Percentiles rank a stretch among this genome's conserved stretches.
Evolutionary conservation across 2,888 invertebrate genomes (phyloP).

Genomic region (Pediacus dermestoides): DNA sequence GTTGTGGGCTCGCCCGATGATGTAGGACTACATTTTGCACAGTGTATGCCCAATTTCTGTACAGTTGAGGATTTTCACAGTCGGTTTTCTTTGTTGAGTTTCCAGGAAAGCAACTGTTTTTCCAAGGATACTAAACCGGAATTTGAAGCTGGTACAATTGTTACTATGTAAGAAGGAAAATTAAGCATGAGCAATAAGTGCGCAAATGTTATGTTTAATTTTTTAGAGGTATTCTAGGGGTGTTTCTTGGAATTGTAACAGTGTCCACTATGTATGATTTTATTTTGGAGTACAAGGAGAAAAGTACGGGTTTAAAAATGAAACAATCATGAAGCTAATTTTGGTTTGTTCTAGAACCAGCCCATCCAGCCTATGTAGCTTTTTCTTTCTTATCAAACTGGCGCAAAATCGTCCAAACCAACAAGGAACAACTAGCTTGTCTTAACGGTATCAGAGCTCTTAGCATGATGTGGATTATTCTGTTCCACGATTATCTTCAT

Average conservation of each 20-base stretch:
- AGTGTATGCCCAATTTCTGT: slow-evolving; percentile 4
- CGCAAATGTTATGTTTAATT: background rate
- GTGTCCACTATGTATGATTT: slow-evolving; percentile 2
- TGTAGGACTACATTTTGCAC: background rate
- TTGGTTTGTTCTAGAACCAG: slow-evolving; percentile 6
- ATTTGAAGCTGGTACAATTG: background rate
- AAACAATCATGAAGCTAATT: background rate
- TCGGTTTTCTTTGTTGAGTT: background rate
- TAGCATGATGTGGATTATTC: slow-evolving; percentile 6
- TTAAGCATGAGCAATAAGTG: too few species aligned
- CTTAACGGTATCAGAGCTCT: slow-evolving; percentile 3
- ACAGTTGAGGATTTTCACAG: background rate
- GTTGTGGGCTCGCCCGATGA: background rate
- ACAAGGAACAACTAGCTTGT: slow-evolving; percentile 1
- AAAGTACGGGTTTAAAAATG: too few species aligned
- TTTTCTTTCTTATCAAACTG: slow-evolving; percentile 1
- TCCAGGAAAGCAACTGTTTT: background rate
- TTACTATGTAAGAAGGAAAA: slow-evolving; percentile 4
- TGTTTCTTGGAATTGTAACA: background rate
- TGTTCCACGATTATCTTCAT: slow-evolving; percentile 2
- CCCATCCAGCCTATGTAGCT: background rate
- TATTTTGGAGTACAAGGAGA: background rate
- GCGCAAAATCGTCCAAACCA: slow-evolving; percentile 8
- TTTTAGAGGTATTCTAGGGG: slow-evolving; percentile 2
- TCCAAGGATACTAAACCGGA: background rate